Evolutionary conservation across 2,888 invertebrate genomes (phyloP), one percentile per base, ranked within the genome.

Genomic region (Priocnemis perturbator): DNA sequence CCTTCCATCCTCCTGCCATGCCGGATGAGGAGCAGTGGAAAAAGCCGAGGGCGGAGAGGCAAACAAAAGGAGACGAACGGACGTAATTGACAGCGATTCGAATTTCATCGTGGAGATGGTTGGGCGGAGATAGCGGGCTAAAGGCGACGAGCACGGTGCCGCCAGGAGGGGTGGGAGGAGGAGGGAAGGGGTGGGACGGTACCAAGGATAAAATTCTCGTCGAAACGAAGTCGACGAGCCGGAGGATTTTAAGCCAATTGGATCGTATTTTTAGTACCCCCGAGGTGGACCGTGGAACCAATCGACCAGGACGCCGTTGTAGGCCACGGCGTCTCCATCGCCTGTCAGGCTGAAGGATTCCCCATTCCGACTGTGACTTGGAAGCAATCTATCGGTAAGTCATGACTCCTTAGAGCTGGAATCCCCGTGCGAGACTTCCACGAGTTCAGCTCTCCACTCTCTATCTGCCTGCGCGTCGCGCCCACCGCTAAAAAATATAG

Each of bases 291-390:
- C 65, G 89, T 93, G 82, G 94, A 95, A 85, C 94, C 94, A 11
- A 91, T 92, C 84, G 94, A 95, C 86, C 93, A 93, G 79, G 93
- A 93, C 64, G 93, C 94, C 57, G 91, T 95, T 76, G 92, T 94
- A 60, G 95, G 95, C 44, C 93, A 94, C 82, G 89, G 92, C 2
- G 91, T 94, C 65, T 90, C 92, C 4, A 89, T 95, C 75, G 92
- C 93, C 76, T 96, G 96, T 84, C 92, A 93, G 84, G 95, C 95
- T 11, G 93, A 93, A 61, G 95, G 95, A 47, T 95, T 95, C 83
- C 96, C 95, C 0, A 87, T 91, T 23, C 95, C 95, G 9, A 87
- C 87, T 19, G 87, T 91, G 64, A 90, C 90, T 74, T 91, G 91
- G 91, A 91, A 91, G 79, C 91, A 91, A 82, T 90, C 91, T 60